Evolutionary conservation across 2,797 vertebrate species (phyloP).

Genomic region (Tangara arthus): DNA sequence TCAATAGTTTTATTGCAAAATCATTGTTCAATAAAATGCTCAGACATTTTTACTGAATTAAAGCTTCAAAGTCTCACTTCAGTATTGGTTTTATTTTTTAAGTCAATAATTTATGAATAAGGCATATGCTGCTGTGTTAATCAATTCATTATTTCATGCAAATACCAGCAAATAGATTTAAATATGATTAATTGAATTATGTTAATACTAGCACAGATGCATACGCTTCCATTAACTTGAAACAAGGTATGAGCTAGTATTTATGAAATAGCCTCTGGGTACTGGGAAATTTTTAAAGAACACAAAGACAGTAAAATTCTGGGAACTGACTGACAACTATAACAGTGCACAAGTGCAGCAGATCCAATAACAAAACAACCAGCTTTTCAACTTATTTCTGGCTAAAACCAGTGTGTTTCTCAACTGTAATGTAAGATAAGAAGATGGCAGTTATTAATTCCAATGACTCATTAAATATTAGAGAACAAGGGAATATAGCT

Average conservation of each 20-base stretch:
- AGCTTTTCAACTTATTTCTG: conserved; percentile 53
- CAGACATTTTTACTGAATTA: neutral
- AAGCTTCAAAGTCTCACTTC: neutral
- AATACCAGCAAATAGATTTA: conserved; percentile 37
- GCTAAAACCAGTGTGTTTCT: conserved; percentile 49
- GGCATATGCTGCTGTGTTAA: neutral
- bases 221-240: neutral
- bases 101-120: neutral
- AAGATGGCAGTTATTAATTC: conserved; percentile 66
- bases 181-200: conserved; percentile 19
- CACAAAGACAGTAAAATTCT: neutral
- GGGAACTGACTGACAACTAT: neutral
- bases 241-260: neutral
- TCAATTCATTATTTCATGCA: conserved; percentile 5
- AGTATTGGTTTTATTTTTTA: conserved; percentile 1
- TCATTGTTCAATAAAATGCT: neutral
- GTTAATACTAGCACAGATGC: neutral
- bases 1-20: neutral
- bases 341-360: neutral
- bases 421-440: conserved; percentile 62
- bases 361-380: conserved; percentile 40
- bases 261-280: neutral
- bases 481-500: conserved; percentile 24
- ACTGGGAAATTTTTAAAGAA: neutral
- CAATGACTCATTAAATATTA: conserved; percentile 57